Evolutionary conservation across 2,797 vertebrate genomes (phyloP), one percentile per base, ranked within the genome.

Genomic region (Sebastes ruberrimus): DNA sequence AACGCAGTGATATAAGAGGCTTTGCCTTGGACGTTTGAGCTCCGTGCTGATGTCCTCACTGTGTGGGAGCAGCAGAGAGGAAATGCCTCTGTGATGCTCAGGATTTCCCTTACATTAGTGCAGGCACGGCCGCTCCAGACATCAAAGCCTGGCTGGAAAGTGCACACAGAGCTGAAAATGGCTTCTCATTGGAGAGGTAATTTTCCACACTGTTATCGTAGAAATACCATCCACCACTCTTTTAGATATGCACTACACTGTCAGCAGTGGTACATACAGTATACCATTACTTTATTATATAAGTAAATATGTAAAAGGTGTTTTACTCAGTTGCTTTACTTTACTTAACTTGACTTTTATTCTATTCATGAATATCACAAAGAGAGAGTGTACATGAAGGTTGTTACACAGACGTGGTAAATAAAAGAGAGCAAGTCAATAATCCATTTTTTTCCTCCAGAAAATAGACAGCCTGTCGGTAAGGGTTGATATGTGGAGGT

Each of bases 21-120:
- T 33, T 33, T 46, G 38, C 57, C 49, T n/a, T 25, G 80, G 46
- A 2, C 59, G 75, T 83, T 80, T 52, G 57, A 81, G 78, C 55
- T 72, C 38, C 23, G 14, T 32, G 57, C 69, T 72, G 27, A 80
- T 69, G 78, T 88, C 76, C 77, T 74, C 71, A 1, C 86, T 87
- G 88, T 90, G 91, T 85, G 86, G 74, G 90, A 88, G 90, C 87
- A 74, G 87, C 80, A 81, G 78, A 74, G 85, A 93, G 94, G 93
- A 95, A 95, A 94, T 95, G 91, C 92, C 93, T 90, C 77, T 61
- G 83, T 81, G 89, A 93, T 94, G 90, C 89, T 88, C 95, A 95
- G 94, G 94, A 95, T 95, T 95, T 95, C 94, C 94, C 80, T 89
- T 86, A 90, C 93, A 94, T 94, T 94, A 93, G 84, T 76, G 76